These are phyloP conservation scores for Neuroscelio doddi DNA, from an alignment of 2,888 invertebrate genomes.

Conservation along the genomic window DNA sequence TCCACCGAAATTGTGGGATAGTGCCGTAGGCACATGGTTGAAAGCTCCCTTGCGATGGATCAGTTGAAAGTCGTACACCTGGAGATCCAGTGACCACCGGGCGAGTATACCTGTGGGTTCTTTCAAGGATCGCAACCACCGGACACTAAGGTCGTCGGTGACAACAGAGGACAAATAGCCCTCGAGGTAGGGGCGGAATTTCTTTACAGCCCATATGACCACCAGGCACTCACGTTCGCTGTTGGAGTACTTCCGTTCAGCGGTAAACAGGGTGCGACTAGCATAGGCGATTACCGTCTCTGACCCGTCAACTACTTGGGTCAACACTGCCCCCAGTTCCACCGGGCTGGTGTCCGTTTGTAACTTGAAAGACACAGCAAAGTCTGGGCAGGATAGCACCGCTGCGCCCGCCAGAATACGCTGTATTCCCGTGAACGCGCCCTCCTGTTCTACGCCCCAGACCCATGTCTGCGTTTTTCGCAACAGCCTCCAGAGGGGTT, in stretches of 20 bases:
- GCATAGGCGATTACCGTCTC: slow-evolving; percentile 40
- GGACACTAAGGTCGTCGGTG: slow-evolving; percentile 47
- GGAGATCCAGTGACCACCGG: slow-evolving; percentile 48
- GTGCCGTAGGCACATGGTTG: slow-evolving; percentile 36
- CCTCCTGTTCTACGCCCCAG: slow-evolving; percentile 47
- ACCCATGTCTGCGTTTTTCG: slow-evolving; percentile 40
- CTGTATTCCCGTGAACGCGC: slow-evolving; percentile 41
- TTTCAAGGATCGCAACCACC: slow-evolving; percentile 21
- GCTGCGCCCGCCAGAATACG: slow-evolving; percentile 29
- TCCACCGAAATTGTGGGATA: no score
- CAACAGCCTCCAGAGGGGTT: slow-evolving; percentile 44
- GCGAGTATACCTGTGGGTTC: slow-evolving; percentile 43
- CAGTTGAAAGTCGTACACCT: slow-evolving; percentile 27
- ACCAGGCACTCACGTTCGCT: slow-evolving; percentile 46
- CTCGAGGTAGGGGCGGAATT: slow-evolving; percentile 29
- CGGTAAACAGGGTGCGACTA: slow-evolving; percentile 22
- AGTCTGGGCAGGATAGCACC: slow-evolving; percentile 45
- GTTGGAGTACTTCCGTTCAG: slow-evolving; percentile 34
- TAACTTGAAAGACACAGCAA: slow-evolving; percentile 29
- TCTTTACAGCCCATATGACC: slow-evolving; percentile 32
- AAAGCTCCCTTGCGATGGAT: slow-evolving; percentile 21
- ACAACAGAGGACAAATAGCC: slow-evolving; percentile 39
- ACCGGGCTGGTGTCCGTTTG: slow-evolving; percentile 39
- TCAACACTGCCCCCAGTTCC: slow-evolving; percentile 41
- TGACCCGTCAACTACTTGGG: slow-evolving; percentile 37